phyloP scores from a whole-genome alignment of 2,113 vertebrate species.

The Marmota flaviventris region DNA sequence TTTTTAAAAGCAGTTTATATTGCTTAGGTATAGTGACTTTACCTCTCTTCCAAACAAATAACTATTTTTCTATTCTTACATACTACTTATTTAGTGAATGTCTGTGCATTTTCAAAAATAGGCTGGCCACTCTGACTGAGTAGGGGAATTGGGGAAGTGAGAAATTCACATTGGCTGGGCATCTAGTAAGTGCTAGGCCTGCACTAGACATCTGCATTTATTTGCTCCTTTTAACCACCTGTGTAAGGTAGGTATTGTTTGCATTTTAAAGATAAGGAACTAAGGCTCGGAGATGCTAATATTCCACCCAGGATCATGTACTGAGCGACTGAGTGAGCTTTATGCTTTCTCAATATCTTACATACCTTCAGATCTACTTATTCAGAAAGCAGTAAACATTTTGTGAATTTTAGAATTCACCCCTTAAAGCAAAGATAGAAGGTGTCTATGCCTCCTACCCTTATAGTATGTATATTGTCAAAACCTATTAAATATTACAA shows the following conservation, averaged over 20 bases:
- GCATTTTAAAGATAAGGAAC: background rate
- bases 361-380: background rate
- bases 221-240: background rate
- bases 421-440: background rate
- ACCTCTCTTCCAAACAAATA: background rate
- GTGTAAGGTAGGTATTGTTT: background rate
- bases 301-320: background rate
- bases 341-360: background rate
- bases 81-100: background rate
- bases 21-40: background rate
- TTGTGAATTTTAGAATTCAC: constrained; percentile 6
- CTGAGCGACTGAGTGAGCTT: background rate
- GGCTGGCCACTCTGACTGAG: background rate
- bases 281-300: background rate
- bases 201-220: background rate
- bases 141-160: background rate
- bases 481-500: background rate
- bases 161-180: background rate
- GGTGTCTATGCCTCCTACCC: background rate
- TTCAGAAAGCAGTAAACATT: background rate
- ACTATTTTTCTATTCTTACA: background rate
- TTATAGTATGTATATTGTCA: background rate
- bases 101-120: background rate
- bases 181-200: background rate
- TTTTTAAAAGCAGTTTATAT: background rate